These are phyloP conservation scores for Globodera ellingtonae DNA, from an alignment of 1,140 invertebrate species.

Conservation along the genomic window DNA sequence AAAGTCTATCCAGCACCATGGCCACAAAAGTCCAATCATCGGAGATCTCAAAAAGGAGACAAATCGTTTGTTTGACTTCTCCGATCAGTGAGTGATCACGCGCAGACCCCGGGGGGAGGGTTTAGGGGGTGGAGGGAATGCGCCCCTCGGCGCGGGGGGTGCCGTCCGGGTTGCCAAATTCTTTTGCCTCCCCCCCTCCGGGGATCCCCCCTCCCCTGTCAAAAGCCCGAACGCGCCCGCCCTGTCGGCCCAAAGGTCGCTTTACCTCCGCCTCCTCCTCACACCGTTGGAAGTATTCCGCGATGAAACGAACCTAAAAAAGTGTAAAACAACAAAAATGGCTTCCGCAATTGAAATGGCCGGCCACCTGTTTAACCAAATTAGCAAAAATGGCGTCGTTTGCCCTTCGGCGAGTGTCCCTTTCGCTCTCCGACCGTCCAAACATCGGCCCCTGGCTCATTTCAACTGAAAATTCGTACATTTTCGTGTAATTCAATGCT, in stretches of 20 bases:
- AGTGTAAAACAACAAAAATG: too few species aligned
- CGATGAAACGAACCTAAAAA: slow-evolving; percentile 48
- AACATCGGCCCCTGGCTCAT: neutral
- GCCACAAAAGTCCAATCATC: slow-evolving; percentile 99
- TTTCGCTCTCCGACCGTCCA: neutral
- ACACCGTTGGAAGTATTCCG: slow-evolving; percentile 23
- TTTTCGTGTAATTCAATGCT: neutral
- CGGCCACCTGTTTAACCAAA: slow-evolving; percentile 55
- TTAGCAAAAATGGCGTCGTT: slow-evolving; percentile 63
- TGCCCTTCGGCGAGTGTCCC: too few species aligned
- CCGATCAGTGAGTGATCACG: too few species aligned
- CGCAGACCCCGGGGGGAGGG: too few species aligned
- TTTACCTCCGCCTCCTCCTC: slow-evolving; percentile 41
- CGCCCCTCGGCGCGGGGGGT: too few species aligned
- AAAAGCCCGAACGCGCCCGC: too few species aligned
- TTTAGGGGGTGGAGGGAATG: too few species aligned
- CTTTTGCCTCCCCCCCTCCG: too few species aligned
- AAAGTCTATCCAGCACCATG: slow-evolving; percentile 96
- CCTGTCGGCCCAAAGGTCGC: neutral
- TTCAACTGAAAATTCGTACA: neutral
- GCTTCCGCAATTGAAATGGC: neutral
- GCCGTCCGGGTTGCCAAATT: too few species aligned
- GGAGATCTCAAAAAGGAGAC: slow-evolving; percentile 50
- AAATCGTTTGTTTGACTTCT: neutral
- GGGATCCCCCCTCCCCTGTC: too few species aligned